Base-by-base conservation (phyloP, 2,888 invertebrate species). In the Macrosiphum euphorbiae region DNA sequence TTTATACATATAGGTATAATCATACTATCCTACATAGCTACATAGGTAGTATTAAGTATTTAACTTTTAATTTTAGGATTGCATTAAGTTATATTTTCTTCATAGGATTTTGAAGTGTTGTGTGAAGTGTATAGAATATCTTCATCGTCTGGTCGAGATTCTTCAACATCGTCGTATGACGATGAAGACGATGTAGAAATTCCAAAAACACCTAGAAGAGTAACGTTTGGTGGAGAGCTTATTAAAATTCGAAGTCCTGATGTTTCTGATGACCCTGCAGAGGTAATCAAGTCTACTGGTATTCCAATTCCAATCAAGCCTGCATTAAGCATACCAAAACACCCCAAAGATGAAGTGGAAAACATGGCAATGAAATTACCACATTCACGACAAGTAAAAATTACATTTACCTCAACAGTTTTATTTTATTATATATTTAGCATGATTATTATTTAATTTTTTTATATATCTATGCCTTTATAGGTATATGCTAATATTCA, bases 201-300 rank as follows among this genome's bases (percentile, higher is more conserved):
- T 50, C 95, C 95, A 78, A 95, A 97, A 95, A 97, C 97, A 0
- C 97, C 97, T 0, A 97, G 98, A 95, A 97, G 98, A 95, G 98
- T 98, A 20, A 97, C 98, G 90, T 98, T 98, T 95, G 98, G 98
- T 10, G 98, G 98, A n/a, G 98, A 98, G 96, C 97, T 98, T 95
- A 97, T 98, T 8, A 98, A 98, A 96, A 97, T 98, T 96, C 96
- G 98, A 94, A 98, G 98, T 28, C 98, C 98, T 0, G 98, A 98
- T 95, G 98, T 98, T 95, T 98, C 98, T 95, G 97, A 89, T 95
- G 92, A 92, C 28, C 35, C 87, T 26, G 95, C 87, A 16, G 95
- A 11, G 95, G 47, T 86, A 85, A 92, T 52, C 47, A 95, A 89
- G 52, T 94, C 94, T n/a, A 95, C 95, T 94, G 95, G 95, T 78